Conservation (phyloP, 1,140 invertebrate genomes). For the Heterodera carotae region DNA sequence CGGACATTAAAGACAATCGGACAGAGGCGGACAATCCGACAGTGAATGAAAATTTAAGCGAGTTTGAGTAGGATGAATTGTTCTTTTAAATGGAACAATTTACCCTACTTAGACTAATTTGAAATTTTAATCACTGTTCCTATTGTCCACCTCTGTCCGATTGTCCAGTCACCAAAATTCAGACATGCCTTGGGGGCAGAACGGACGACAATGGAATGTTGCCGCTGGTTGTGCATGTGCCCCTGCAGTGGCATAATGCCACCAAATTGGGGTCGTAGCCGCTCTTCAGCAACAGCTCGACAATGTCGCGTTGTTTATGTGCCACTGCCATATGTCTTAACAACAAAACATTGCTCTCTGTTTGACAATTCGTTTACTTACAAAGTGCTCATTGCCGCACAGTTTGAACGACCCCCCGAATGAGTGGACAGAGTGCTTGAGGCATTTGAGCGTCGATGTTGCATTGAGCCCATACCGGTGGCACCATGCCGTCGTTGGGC, state of each 20-base stretch:
- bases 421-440: constrained; percentile 64
- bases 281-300: constrained; percentile 59
- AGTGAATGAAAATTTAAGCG: no score
- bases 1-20: no score
- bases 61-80: no score
- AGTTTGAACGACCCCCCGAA: constrained; percentile 63
- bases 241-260: constrained; percentile 61
- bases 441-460: constrained; percentile 62
- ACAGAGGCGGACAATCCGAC: no score
- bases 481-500: constrained; percentile 59
- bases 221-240: constrained; percentile 61
- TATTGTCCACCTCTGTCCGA: no score
- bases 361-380: neutral
- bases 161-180: no score
- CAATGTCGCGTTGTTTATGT: constrained; percentile 64
- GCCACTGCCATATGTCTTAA: constrained; percentile 61
- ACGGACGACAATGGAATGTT: constrained; percentile 64
- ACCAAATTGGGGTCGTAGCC: constrained; percentile 63
- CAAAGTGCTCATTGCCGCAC: constrained; percentile 59
- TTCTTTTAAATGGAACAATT: no score
- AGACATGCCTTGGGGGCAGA: constrained; percentile 42
- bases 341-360: neutral
- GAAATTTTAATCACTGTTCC: no score
- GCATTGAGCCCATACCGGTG: constrained; percentile 30
- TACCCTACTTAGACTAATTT: no score